Conservation (phyloP, 2,113 vertebrate species). For the Leptosomus discolor region DNA sequence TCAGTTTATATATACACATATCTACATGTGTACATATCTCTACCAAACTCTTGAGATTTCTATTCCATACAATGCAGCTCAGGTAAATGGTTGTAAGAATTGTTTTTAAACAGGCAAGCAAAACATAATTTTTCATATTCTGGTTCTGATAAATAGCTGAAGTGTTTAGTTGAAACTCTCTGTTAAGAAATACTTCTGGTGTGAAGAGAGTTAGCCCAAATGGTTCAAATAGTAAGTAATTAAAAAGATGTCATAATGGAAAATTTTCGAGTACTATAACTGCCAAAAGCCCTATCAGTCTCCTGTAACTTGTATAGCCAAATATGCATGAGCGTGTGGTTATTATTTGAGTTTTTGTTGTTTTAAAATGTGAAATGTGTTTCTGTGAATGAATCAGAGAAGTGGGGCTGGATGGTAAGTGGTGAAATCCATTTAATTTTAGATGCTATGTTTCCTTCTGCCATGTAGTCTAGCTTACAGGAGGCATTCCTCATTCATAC, state of each 20-base stretch:
- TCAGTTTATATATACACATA: neutral
- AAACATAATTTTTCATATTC: neutral
- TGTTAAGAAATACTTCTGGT: neutral
- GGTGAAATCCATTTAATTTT: conserved; percentile 1
- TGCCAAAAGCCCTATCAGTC: neutral
- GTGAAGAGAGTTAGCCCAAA: neutral
- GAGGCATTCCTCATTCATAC: neutral
- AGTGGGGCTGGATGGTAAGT: neutral
- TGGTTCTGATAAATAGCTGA: neutral
- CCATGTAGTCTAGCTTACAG: neutral
- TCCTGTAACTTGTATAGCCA: neutral
- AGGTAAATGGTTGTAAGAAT: neutral
- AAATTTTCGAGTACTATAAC: neutral
- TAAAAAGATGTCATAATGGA: neutral
- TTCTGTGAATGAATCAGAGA: conserved; percentile 26
- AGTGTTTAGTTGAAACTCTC: neutral
- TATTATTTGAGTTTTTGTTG: neutral
- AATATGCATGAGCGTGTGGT: neutral
- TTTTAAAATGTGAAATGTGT: neutral
- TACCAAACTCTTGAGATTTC: neutral
- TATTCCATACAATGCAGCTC: neutral
- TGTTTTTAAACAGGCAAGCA: neutral
- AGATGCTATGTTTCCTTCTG: neutral
- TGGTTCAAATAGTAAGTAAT: neutral
- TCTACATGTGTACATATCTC: neutral